Base-by-base conservation (phyloP, 1,140 invertebrate genomes). In the silkworm (Bombyx mori) region DNA sequence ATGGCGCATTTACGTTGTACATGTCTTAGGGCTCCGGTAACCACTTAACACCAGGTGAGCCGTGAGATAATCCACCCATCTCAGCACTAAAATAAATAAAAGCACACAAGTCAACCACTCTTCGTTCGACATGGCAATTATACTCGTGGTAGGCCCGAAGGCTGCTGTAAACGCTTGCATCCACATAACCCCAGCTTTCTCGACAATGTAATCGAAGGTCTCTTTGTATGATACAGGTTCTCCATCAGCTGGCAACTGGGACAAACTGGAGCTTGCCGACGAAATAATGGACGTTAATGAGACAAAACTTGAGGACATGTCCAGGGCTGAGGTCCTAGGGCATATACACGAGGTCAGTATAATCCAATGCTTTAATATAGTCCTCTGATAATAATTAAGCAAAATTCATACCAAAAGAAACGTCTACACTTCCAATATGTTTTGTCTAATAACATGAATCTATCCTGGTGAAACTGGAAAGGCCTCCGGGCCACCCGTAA, bases 201-300 rank as follows among this genome's bases (percentile, higher is more conserved):
- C 26, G 4, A 35, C 26, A 5, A 35, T 35, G 2, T 35, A 35
- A 35, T 35, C 6, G 8, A 47, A 47, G 2, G 5, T 6, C n/a
- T 2, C 7, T 49, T 7, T 6, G 50, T 56, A n/a, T 42, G 43
- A 57, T 54, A 0, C 57, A 84, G 82, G 81, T 1, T 86, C 82
- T 44, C 82, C 97, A 63, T 96, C 97, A 59, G 97, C 96, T 45
- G 97, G 98, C 79, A 97, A 98, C 88, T 94, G 94, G 85, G 96
- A 98, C 84, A 93, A 92, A 79, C 89, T 98, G 86, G 96, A 98
- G 89, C 92, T 98, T 69, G 96, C 95, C 52, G 97, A 98, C 89
- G 97, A 98, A 88, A 98, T 98, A 78, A 90, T 98, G 82, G 96
- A 98, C 89, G 96, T 98, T 51, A 99, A 99, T 88, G 97, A 97